A percentile compares a stretch with the other conserved stretches of the same genome.
Evolutionary conservation across 2,113 vertebrate genomes (phyloP).

Genomic region (Ceyx margarethae): DNA sequence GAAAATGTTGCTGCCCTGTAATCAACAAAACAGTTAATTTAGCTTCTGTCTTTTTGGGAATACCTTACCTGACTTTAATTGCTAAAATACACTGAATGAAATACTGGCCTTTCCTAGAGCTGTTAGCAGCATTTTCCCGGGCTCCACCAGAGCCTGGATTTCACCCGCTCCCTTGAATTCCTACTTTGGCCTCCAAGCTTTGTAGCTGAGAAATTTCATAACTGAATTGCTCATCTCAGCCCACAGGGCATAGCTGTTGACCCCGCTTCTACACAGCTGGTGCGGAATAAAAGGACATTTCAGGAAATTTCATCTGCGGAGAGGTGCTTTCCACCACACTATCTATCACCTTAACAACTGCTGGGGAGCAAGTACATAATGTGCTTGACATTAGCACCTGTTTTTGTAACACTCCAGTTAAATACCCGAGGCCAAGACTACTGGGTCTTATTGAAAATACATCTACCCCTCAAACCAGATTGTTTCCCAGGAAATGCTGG

Average conservation of each 20-base stretch:
- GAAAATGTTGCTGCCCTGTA: background rate
- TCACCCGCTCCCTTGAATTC: background rate
- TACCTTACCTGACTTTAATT: background rate
- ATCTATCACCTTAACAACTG: slow-evolving; percentile 57
- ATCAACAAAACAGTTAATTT: background rate
- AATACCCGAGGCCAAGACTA: slow-evolving; percentile 26
- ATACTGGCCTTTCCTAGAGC: background rate
- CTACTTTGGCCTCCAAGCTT: background rate
- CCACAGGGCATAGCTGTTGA: slow-evolving; percentile 12
- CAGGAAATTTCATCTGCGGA: slow-evolving; percentile 46
- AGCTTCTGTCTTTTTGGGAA: background rate
- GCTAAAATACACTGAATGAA: slow-evolving; percentile 6
- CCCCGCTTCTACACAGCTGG: background rate
- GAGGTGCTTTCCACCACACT: slow-evolving; percentile 10
- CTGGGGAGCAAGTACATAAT: slow-evolving; percentile 18
- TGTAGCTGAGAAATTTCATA: slow-evolving; percentile 18
- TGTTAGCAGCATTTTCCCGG: background rate
- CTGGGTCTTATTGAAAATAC: slow-evolving; percentile 24
- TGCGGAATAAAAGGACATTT: slow-evolving; percentile 12
- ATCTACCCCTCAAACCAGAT: background rate
- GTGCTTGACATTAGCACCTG: slow-evolving; percentile 50
- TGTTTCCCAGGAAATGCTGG: background rate
- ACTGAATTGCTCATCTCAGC: background rate
- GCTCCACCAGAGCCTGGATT: background rate
- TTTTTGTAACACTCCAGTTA: slow-evolving; percentile 42